A percentile compares a stretch with the other conserved stretches of the same genome.
Conservation (phyloP, 1,140 invertebrate genomes). For the Bicyclus anynana region DNA sequence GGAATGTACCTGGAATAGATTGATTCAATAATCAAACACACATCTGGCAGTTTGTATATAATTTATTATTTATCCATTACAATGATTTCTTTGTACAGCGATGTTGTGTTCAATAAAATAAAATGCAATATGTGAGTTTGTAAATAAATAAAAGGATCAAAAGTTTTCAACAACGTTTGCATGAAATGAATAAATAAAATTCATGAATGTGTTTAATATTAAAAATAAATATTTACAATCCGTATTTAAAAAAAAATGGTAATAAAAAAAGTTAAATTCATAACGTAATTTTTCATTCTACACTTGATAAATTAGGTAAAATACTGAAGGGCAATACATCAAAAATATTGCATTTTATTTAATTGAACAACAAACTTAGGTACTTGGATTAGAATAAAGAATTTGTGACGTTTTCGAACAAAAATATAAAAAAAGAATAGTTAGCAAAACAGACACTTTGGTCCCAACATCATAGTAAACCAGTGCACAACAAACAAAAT, state of each 20-base stretch:
- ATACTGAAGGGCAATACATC: not conserved
- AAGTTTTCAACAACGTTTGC: not conserved
- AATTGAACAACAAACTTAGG: conserved; percentile 41
- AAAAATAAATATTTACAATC: too few species aligned
- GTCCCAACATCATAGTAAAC: too few species aligned
- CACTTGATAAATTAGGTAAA: too few species aligned
- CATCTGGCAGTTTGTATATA: conserved; percentile 67
- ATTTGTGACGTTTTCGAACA: conserved; percentile 19
- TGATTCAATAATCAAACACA: conserved; percentile 26
- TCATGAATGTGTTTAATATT: too few species aligned
- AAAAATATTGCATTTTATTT: conserved; percentile 50
- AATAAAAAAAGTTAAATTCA: too few species aligned
- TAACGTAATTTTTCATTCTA: too few species aligned
- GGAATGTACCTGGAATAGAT: not conserved
- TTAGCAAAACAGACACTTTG: too few species aligned
- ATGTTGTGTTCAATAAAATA: conserved; percentile 61
- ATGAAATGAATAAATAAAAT: too few species aligned
- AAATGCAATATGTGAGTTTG: conserved; percentile 44
- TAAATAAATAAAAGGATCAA: not conserved
- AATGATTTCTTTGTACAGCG: conserved; percentile 62
- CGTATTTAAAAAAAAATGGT: too few species aligned
- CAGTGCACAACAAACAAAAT: too few species aligned
- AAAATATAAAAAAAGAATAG: conserved; percentile 1
- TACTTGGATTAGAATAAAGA: conserved; percentile 10
- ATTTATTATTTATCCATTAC: conserved; percentile 59